phyloP scores from a whole-genome alignment of 1,140 invertebrate genomes.

The Acromyrmex charruanus region DNA sequence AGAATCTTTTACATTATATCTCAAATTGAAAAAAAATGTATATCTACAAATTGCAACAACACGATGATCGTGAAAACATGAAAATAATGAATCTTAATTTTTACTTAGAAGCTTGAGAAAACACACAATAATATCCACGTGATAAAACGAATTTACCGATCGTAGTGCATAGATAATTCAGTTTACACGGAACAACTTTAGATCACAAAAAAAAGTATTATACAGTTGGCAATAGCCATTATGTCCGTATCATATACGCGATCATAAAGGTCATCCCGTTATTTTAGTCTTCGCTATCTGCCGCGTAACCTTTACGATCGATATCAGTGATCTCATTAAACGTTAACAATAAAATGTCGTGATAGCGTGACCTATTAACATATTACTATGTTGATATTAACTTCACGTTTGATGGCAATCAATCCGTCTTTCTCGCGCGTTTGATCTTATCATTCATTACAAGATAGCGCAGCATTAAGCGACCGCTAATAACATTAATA shows the following conservation, averaged over 20 bases:
- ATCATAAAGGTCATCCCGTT: constrained; percentile 71
- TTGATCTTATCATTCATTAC: constrained; percentile 15
- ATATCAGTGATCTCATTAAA: constrained; percentile 75
- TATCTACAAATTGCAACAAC: background rate
- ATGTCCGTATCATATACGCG: constrained; percentile 65
- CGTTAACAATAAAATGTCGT: constrained; percentile 76
- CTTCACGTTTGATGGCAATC: constrained; percentile 35
- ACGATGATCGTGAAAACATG: constrained; percentile 34
- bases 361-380: constrained; percentile 64
- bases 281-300: constrained; percentile 72
- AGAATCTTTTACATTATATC: background rate
- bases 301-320: constrained; percentile 71
- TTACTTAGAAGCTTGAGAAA: constrained; percentile 20
- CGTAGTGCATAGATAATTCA: constrained; percentile 62
- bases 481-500: background rate
- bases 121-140: constrained; percentile 51
- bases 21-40: background rate
- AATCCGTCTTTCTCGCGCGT: constrained; percentile 18
- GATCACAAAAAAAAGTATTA: constrained; percentile 49
- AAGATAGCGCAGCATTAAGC: background rate
- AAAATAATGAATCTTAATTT: constrained; percentile 17
- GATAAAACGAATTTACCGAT: constrained; percentile 55
- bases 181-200: constrained; percentile 59
- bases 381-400: constrained; percentile 56
- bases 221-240: constrained; percentile 29